Conservation (phyloP, 2,113 vertebrate genomes). For the Excalfactoria chinensis region DNA sequence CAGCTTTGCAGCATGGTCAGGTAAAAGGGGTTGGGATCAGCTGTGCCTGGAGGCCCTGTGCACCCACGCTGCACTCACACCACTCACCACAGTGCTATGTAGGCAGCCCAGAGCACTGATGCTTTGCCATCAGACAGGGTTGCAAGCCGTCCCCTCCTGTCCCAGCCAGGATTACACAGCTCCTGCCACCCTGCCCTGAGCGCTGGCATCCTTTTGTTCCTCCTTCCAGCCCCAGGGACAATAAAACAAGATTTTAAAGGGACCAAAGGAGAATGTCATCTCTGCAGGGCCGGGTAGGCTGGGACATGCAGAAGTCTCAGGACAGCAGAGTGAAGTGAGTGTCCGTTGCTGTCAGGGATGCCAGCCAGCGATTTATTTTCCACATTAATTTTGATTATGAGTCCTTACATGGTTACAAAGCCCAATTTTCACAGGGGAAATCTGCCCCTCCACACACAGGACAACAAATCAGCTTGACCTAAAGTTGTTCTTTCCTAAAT, state of each 20-base stretch:
- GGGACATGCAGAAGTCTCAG: background rate
- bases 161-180: background rate
- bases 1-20: background rate
- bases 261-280: background rate
- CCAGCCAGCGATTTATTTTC: constrained; percentile 68
- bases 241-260: background rate
- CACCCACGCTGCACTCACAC: background rate
- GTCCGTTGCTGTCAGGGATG: background rate
- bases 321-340: background rate
- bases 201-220: constrained; percentile 58
- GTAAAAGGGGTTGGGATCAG: background rate
- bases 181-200: constrained; percentile 42
- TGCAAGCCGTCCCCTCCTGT: background rate
- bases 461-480: constrained; percentile 60
- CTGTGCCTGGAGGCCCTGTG: background rate
- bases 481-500: constrained; percentile 71
- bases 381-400: constrained; percentile 57
- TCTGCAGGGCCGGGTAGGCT: background rate
- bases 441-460: background rate
- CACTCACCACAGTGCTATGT: background rate
- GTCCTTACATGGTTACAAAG: constrained; percentile 15
- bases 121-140: background rate
- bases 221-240: constrained; percentile 36
- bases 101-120: fast-evolving
- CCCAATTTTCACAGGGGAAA: constrained; percentile 59